Evolutionary conservation across 30 jellyfish, hydroid and myxozoan genomes (phyloP).

Genomic region (Cassiopea andromeda): DNA sequence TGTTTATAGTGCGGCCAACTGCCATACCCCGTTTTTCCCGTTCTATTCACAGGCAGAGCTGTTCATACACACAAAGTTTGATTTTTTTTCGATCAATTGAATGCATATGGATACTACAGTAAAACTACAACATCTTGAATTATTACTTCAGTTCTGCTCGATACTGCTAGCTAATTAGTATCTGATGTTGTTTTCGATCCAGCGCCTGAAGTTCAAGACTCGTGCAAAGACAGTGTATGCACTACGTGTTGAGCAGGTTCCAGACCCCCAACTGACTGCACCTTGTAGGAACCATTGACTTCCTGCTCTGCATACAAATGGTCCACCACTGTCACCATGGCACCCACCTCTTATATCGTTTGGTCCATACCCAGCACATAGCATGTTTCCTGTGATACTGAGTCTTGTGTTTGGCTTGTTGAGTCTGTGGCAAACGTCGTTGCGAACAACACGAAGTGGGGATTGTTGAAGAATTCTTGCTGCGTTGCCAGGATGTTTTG

Average conservation of each 20-base stretch:
- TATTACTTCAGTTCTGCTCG: no score
- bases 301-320: conserved; percentile 79
- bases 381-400: conserved; percentile 72
- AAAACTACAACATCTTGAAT: neutral
- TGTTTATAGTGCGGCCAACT: no score
- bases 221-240: conserved; percentile 90
- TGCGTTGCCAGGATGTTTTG: conserved; percentile 60
- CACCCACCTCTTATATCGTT: conserved; percentile 80
- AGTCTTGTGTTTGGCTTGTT: conserved; percentile 44
- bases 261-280: conserved; percentile 96
- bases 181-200: conserved; percentile 49
- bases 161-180: neutral
- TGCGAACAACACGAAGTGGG: conserved; percentile 50
- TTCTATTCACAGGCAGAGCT: no score
- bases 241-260: conserved; percentile 64
- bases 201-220: conserved; percentile 43
- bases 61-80: no score
- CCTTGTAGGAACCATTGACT: conserved; percentile 83
- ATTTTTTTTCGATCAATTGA: no score
- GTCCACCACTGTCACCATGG: conserved; percentile 97
- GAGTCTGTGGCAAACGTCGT: conserved; percentile 40
- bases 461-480: conserved; percentile 66
- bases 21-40: no score
- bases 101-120: neutral
- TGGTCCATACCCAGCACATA: conserved; percentile 92